Evolutionary conservation across 2,797 vertebrate species (phyloP).

Genomic region (Alfaro cultratus): DNA sequence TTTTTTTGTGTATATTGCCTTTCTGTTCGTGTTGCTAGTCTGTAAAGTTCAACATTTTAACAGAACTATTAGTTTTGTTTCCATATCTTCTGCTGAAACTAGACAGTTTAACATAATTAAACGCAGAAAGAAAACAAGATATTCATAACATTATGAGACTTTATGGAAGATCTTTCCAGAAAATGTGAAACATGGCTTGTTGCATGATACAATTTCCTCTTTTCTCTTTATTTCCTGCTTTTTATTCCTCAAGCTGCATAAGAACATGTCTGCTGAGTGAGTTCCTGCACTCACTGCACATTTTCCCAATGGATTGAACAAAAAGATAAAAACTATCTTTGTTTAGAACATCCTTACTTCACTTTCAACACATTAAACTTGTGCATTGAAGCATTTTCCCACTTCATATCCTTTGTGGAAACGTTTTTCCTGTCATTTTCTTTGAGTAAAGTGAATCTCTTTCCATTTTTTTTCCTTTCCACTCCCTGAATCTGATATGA

Average conservation of each 20-base stretch:
- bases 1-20: neutral
- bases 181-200: neutral
- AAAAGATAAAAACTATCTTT: constrained; percentile 3
- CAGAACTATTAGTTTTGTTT: neutral
- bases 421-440: constrained; percentile 7
- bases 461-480: constrained; percentile 1
- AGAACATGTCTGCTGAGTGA: neutral
- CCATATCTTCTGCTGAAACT: neutral
- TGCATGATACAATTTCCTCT: neutral
- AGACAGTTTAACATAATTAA: constrained; percentile 2
- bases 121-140: neutral
- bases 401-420: neutral
- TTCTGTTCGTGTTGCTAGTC: neutral
- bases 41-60: neutral
- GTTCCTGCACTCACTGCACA: neutral
- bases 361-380: neutral
- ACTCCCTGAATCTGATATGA: neutral
- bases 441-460: neutral
- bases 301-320: neutral
- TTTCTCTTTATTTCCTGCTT: neutral
- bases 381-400: neutral
- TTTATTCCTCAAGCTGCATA: neutral
- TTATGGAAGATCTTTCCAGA: neutral
- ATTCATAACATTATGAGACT: neutral
- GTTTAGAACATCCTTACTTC: neutral